A percentile compares a stretch with the other conserved stretches of the same genome.
Evolutionary conservation across 64 coral and sea anemone species (phyloP).

Genomic region (Porites lutea): DNA sequence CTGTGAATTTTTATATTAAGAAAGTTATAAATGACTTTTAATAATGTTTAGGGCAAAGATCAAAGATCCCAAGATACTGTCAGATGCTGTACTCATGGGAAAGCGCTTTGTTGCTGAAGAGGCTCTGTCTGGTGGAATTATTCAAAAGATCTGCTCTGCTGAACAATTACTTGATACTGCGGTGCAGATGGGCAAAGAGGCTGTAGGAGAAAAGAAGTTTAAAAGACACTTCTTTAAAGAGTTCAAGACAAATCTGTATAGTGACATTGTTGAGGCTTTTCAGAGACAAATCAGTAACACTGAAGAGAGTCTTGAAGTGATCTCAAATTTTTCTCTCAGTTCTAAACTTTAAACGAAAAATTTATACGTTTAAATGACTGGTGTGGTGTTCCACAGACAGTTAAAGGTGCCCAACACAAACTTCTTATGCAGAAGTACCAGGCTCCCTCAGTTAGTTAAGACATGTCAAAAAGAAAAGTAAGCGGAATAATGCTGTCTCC

Average conservation of each 20-base stretch:
- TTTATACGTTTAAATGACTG: no score
- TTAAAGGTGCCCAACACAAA: no score
- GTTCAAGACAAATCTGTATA: conserved; percentile 68
- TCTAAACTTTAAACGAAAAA: conserved; percentile 6
- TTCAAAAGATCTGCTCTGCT: conserved; percentile 76
- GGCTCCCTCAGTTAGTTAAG: no score
- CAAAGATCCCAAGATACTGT: conserved; percentile 9
- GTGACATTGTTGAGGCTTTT: conserved; percentile 36
- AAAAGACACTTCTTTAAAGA: conserved; percentile 56
- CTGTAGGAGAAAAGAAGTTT: not conserved
- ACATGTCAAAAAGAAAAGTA: no score
- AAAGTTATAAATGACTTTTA: no score
- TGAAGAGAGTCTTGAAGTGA: not conserved
- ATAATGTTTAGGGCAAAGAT: conserved; percentile 61
- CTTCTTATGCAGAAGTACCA: no score
- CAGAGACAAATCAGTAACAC: not conserved
- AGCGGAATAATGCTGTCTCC: no score
- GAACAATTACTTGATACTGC: conserved; percentile 54
- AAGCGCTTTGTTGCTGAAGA: conserved; percentile 71
- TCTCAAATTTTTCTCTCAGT: not conserved
- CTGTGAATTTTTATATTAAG: no score
- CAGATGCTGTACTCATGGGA: conserved; percentile 80
- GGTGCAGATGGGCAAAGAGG: conserved; percentile 20
- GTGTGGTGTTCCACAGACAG: no score
- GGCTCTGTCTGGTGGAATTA: conserved; percentile 55